Evolutionary conservation across 2,797 vertebrate genomes (phyloP), one percentile per base, ranked within the genome.

Genomic region (Argentina silus): DNA sequence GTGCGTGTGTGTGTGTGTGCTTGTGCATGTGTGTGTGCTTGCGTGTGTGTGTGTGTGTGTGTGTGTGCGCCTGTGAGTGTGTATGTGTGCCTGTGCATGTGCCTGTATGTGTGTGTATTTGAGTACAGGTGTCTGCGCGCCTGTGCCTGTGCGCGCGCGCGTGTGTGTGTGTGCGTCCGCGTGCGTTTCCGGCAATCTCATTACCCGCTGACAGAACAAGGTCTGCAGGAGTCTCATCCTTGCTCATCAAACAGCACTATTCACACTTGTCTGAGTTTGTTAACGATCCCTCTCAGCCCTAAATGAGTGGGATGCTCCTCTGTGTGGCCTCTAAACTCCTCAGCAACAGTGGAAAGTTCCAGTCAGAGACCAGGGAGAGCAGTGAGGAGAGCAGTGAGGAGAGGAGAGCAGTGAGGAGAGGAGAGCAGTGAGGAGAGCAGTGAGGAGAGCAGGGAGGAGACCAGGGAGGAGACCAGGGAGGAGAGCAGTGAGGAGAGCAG

Each of bases 181-280:
- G 56, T 8, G 19, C 10, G 7, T 6, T 60, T 27, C 23, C 1
- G 14, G 23, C 23, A n/a, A 55, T 67, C 73, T 44, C 10, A 80
- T 75, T 70, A 74, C 42, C 72, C 53, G 27, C 43, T 0, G 12
- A 55, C 23, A 15, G 51, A 76, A 8, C 5, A 7, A 42, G 36
- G 23, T 19, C 11, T 69, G 67, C 6, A 36, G 27, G 27, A 36
- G 27, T 36, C 27, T 36, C 4, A 4, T 36, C 27, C 55, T 17
- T 59, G 6, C 17, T 21, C 68, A 21, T 69, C 44, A 73, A 74
- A 70, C 67, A 60, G 74, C 71, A 27, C 44, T 19, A 27, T 59
- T 76, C 63, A 48, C 57, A 42, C 72, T 78, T 67, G 70, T 51
- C 73, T 8, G 69, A 77, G 76, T 80, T 76, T 73, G 84, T 82